Evolutionary conservation across 2,888 invertebrate species (phyloP).

Genomic region (Steinernema hermaphroditum): DNA sequence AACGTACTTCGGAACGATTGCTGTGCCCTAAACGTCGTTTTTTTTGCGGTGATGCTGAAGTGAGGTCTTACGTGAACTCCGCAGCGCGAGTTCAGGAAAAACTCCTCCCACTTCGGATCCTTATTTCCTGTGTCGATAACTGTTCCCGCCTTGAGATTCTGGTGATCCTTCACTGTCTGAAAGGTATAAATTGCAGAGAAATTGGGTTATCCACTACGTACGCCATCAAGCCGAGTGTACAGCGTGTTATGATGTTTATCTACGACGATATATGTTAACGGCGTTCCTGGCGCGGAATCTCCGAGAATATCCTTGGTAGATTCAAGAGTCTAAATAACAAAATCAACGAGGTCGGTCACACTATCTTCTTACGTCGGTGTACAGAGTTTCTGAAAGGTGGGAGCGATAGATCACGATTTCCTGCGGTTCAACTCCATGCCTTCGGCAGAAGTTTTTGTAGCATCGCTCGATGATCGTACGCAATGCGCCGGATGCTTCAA

Average conservation of each 20-base stretch:
- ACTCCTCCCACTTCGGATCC: neutral
- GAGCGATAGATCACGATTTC: neutral
- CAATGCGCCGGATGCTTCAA: neutral
- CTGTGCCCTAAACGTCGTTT: neutral
- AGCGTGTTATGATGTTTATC: neutral
- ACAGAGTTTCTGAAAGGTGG: neutral
- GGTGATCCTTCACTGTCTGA: neutral
- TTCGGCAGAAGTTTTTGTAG: neutral
- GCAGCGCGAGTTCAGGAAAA: neutral
- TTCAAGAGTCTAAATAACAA: neutral
- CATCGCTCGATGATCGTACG: neutral
- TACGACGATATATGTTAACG: neutral
- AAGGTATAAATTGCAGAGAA: too few species aligned
- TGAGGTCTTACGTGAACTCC: neutral
- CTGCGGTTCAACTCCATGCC: neutral
- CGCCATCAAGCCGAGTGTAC: neutral
- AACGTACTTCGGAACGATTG: neutral
- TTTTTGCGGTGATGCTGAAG: neutral
- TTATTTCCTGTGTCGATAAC: neutral
- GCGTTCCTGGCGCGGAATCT: neutral
- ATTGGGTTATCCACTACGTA: too few species aligned
- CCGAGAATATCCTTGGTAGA: neutral
- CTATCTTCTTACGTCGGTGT: neutral
- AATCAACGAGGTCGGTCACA: neutral
- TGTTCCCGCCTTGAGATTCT: neutral